phyloP scores from a whole-genome alignment of 1,140 invertebrate genomes.

The Pseudomyrmex sp. region DNA sequence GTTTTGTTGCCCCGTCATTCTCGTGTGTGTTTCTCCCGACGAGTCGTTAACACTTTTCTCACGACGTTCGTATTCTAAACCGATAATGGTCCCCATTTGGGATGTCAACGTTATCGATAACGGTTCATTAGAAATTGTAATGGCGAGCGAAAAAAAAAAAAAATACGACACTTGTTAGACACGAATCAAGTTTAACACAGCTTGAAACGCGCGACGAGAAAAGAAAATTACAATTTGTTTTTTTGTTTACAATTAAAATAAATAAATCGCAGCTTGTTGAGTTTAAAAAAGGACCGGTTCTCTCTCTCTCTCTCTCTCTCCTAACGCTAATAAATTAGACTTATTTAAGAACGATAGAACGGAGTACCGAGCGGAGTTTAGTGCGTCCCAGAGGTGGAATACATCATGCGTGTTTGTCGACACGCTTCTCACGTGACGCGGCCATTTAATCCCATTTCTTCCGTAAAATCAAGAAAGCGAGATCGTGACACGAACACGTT shows the following conservation, averaged over 20 bases:
- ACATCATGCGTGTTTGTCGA: constrained; percentile 7
- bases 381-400: constrained; percentile 4
- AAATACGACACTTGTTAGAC: not conserved
- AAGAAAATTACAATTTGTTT: not conserved
- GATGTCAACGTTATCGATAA: constrained; percentile 27
- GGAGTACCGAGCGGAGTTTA: not conserved
- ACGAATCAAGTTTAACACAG: not conserved
- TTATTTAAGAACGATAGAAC: not conserved
- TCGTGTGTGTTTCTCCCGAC: constrained; percentile 5
- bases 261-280: not conserved
- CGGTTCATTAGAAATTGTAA: not conserved
- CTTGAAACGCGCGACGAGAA: not conserved
- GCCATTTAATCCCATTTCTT: constrained; percentile 48
- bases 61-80: constrained; percentile 19
- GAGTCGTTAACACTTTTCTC: constrained; percentile 18
- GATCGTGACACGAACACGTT: constrained; percentile 27
- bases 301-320: no score
- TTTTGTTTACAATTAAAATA: not conserved
- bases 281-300: not conserved
- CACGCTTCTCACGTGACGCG: constrained; percentile 40
- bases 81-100: constrained; percentile 31
- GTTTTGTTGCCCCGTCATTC: not conserved
- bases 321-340: constrained; percentile 35
- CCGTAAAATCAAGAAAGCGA: constrained; percentile 41
- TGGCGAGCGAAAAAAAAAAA: not conserved